Percentiles rank a stretch among this genome's conserved stretches.
Conservation (phyloP, 2,113 vertebrate genomes). For the Martes martes region DNA sequence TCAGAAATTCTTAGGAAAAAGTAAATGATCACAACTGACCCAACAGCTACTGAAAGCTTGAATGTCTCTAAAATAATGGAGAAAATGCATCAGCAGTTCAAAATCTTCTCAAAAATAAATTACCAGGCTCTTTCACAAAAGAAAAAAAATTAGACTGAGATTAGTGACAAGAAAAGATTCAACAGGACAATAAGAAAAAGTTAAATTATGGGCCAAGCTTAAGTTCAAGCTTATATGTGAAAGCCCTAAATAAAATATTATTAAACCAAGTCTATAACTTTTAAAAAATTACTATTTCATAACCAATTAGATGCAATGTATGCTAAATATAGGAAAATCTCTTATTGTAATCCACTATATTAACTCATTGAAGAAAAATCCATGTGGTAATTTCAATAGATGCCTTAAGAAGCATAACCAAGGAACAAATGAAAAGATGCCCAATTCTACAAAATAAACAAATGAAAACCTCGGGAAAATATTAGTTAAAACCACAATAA, state of each 20-base stretch:
- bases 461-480: background rate
- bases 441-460: background rate
- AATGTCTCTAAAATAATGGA: background rate
- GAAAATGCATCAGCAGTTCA: background rate
- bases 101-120: background rate
- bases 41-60: background rate
- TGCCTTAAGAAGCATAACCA: background rate
- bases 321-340: background rate
- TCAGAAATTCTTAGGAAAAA: background rate
- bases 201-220: background rate
- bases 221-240: background rate
- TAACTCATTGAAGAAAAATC: background rate
- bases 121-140: background rate
- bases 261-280: background rate
- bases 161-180: background rate
- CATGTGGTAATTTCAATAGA: background rate
- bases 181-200: background rate
- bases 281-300: slow-evolving; percentile 5
- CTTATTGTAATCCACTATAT: background rate
- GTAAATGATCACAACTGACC: background rate
- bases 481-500: background rate
- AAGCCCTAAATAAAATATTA: background rate
- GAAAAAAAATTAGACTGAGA: background rate
- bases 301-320: background rate
- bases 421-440: background rate